Percentiles rank a stretch among this genome's conserved stretches.
These are phyloP conservation scores for Calidris pygmaea DNA, from an alignment of 2,113 vertebrate genomes.

Conservation along the genomic window DNA sequence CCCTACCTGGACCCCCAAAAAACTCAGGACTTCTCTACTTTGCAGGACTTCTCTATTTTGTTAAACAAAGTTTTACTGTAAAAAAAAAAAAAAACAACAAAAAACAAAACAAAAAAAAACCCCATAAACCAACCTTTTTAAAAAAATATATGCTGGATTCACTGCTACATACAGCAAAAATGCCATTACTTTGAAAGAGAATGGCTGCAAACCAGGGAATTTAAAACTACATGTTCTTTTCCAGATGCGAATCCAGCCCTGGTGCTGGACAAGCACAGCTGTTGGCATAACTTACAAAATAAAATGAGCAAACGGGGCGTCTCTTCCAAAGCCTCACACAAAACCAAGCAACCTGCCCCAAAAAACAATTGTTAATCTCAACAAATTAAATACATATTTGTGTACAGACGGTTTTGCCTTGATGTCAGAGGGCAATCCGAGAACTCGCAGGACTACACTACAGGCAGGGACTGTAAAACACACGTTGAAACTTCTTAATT, in stretches of 20 bases:
- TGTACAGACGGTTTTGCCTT: not conserved
- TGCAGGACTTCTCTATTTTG: not conserved
- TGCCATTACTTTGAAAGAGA: not conserved
- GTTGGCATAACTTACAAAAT: not conserved
- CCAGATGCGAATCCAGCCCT: not conserved
- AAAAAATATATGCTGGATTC: not conserved
- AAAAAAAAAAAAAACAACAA: not conserved
- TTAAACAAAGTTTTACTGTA: not conserved
- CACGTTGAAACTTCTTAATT: fast-evolving
- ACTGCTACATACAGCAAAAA: not conserved
- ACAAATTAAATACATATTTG: fast-evolving
- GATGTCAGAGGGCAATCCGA: not conserved
- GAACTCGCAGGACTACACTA: too few species aligned
- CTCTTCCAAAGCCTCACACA: not conserved
- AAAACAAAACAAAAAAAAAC: too few species aligned
- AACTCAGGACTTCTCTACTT: not conserved
- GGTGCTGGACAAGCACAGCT: not conserved
- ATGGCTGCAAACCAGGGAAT: not conserved
- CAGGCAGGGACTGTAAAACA: not conserved
- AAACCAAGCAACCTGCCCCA: not conserved
- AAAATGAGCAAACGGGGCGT: not conserved
- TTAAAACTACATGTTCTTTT: not conserved
- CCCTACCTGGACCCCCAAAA: too few species aligned
- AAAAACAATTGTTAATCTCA: not conserved
- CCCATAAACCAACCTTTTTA: too few species aligned